phyloP scores from a whole-genome alignment of 2,888 invertebrate genomes.

The Mactromeris polynyma region DNA sequence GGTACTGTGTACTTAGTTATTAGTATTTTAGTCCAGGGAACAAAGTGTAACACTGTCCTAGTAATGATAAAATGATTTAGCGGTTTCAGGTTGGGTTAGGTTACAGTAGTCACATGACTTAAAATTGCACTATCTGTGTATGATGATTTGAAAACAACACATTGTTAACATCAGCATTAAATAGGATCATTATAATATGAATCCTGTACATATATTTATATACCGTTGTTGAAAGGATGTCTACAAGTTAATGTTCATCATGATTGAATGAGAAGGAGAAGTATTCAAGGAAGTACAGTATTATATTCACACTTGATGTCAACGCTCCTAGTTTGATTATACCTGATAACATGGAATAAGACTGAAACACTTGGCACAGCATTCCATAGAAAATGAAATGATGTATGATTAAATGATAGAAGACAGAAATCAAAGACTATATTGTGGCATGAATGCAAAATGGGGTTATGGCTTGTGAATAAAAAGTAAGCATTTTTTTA shows the following conservation, averaged over 20 bases:
- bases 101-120: too few species aligned
- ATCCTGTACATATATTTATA: too few species aligned
- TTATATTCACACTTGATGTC: conserved; percentile 19
- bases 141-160: too few species aligned
- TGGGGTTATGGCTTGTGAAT: not conserved
- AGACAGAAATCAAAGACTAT: not conserved
- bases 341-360: not conserved
- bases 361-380: not conserved
- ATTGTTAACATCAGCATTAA: too few species aligned
- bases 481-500: not conserved
- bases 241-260: not conserved
- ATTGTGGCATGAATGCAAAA: not conserved
- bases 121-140: too few species aligned
- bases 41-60: too few species aligned
- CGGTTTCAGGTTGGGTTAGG: too few species aligned
- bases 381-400: not conserved
- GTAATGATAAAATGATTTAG: too few species aligned
- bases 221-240: too few species aligned
- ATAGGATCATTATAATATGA: too few species aligned
- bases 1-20: too few species aligned
- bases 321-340: not conserved
- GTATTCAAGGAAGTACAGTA: not conserved
- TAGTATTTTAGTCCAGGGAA: too few species aligned
- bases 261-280: not conserved
- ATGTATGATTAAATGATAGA: not conserved